Percentiles rank a stretch among this genome's conserved stretches.
Conservation (phyloP, 2,113 vertebrate genomes). For the Taxidea taxus region DNA sequence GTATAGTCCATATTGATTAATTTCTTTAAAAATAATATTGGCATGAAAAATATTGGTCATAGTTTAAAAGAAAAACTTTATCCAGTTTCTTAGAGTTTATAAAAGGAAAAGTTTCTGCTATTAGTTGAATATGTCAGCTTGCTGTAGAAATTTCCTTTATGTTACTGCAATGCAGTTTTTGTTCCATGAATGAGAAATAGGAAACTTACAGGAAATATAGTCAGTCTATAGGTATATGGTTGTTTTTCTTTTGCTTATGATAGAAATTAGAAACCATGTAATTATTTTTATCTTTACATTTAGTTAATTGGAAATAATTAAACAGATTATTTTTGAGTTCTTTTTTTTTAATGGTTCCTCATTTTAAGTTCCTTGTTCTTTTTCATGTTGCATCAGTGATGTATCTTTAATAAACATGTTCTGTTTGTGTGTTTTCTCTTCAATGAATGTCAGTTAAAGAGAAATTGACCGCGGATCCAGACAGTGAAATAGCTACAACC, state of each 20-base stretch:
- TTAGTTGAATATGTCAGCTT: not conserved
- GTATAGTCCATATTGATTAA: slow-evolving; percentile 2
- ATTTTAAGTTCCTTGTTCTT: slow-evolving; percentile 50
- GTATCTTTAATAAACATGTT: slow-evolving; percentile 47
- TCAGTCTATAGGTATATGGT: not conserved
- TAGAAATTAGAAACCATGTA: slow-evolving; percentile 12
- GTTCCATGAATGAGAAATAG: not conserved
- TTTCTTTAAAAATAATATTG: slow-evolving; percentile 37
- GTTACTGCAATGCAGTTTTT: not conserved
- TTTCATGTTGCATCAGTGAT: not conserved
- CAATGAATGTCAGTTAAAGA: slow-evolving; percentile 92
- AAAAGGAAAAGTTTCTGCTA: not conserved
- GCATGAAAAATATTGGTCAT: not conserved
- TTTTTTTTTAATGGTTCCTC: not conserved
- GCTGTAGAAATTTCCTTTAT: not conserved
- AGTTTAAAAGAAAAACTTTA: not conserved
- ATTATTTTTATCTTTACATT: not conserved
- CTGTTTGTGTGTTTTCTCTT: slow-evolving; percentile 64
- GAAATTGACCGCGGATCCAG: slow-evolving; percentile 98
- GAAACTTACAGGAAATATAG: slow-evolving; percentile 24
- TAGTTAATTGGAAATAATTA: slow-evolving; percentile 8
- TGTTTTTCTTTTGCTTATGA: slow-evolving; percentile 50
- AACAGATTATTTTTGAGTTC: not conserved
- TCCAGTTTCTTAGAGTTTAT: not conserved
- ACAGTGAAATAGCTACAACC: slow-evolving; percentile 99